Evolutionary conservation across 2,797 vertebrate genomes (phyloP).

Genomic region (Brachymystax lenok): DNA sequence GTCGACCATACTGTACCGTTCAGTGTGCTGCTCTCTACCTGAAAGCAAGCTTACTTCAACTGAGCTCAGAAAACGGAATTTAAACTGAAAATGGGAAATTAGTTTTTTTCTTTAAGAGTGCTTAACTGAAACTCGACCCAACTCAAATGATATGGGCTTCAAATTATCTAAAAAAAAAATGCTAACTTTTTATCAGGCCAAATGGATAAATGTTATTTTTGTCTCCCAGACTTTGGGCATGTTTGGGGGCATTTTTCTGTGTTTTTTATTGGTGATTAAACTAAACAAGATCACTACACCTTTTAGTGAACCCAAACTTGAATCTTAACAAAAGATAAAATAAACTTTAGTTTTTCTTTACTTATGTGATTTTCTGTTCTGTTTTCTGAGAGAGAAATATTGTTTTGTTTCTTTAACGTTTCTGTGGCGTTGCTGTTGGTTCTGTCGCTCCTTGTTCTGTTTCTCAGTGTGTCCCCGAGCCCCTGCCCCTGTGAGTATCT

Average conservation of each 20-base stretch:
- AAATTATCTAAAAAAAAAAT: not conserved
- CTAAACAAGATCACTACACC: not conserved
- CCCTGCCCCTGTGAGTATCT: not conserved
- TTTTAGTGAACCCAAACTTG: not conserved
- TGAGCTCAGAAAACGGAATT: constrained; percentile 7
- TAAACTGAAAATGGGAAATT: not conserved
- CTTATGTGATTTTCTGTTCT: constrained; percentile 6
- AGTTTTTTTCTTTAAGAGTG: not conserved
- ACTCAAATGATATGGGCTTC: not conserved
- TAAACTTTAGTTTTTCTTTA: not conserved
- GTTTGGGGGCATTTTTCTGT: not conserved
- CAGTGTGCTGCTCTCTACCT: not conserved
- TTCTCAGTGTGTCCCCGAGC: not conserved
- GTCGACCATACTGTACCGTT: constrained; percentile 5
- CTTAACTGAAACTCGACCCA: not conserved
- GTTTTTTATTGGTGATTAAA: not conserved
- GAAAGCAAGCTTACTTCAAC: not conserved
- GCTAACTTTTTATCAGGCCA: not conserved
- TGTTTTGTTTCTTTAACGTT: not conserved
- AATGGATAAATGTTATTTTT: not conserved
- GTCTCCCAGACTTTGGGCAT: constrained; percentile 6
- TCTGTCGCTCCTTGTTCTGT: not conserved
- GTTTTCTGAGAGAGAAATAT: not conserved
- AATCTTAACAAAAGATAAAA: not conserved
- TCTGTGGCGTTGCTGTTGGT: constrained; percentile 3